Conservation (phyloP, 1,140 invertebrate species). For the Zaprionus kolodkinae region DNA sequence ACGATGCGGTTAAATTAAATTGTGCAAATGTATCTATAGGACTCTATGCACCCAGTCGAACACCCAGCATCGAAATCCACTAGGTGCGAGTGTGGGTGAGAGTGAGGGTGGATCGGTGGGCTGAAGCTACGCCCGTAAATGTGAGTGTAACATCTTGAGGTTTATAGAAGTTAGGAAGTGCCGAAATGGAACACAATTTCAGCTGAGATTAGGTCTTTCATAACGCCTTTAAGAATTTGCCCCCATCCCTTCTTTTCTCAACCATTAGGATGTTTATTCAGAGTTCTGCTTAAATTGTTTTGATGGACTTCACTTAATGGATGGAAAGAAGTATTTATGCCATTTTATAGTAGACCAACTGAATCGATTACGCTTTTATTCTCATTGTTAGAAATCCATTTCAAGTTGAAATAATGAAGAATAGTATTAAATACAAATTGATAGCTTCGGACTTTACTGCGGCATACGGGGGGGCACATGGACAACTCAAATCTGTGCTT, state of each 20-base stretch:
- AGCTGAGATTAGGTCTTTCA: background rate
- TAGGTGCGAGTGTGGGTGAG: too few species aligned
- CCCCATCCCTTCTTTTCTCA: background rate
- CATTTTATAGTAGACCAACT: background rate
- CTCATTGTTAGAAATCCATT: background rate
- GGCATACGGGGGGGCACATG: background rate
- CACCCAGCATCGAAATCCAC: background rate
- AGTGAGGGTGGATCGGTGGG: background rate
- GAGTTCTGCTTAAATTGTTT: background rate
- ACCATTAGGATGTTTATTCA: background rate
- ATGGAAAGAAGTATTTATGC: background rate
- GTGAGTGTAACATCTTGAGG: slow-evolving; percentile 15
- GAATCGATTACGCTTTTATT: background rate
- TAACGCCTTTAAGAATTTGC: background rate
- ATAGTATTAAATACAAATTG: background rate
- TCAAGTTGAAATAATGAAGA: background rate
- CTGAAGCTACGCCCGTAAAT: background rate
- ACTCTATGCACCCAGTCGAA: slow-evolving; percentile 52
- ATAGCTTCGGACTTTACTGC: background rate
- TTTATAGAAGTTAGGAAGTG: slow-evolving; percentile 18
- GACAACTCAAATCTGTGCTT: slow-evolving; percentile 17
- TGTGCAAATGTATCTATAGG: slow-evolving; percentile 78
- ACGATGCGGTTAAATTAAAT: slow-evolving; percentile 81
- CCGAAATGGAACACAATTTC: background rate
- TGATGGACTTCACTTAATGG: background rate